Evolutionary conservation across 2,113 vertebrate species (phyloP).

Genomic region (Mesocricetus auratus): DNA sequence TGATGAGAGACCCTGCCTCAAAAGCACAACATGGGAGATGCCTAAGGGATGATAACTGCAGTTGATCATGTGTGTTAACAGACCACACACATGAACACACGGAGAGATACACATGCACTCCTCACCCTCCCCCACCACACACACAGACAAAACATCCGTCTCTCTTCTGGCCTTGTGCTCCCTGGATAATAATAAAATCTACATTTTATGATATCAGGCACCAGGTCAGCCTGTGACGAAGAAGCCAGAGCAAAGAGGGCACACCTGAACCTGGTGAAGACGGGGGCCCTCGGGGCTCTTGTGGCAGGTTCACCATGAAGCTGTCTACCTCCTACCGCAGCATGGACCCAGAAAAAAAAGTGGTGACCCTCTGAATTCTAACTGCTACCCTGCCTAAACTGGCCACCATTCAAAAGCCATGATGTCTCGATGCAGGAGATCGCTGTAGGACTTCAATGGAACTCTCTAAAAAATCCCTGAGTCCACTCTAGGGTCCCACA

Average conservation of each 20-base stretch:
- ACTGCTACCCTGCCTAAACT: background rate
- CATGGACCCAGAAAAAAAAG: background rate
- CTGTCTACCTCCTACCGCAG: background rate
- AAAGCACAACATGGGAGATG: background rate
- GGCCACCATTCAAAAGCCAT: background rate
- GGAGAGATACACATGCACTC: background rate
- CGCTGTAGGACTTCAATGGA: background rate
- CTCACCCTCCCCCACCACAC: background rate
- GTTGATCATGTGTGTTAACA: background rate
- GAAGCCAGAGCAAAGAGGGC: rapidly evolving
- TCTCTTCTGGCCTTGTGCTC: background rate
- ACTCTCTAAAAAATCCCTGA: background rate
- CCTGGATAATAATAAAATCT: background rate
- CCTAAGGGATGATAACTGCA: background rate
- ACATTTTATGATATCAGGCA: background rate
- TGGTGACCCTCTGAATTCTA: background rate
- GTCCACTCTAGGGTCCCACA: background rate
- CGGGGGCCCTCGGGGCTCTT: background rate
- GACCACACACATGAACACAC: background rate
- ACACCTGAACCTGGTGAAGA: background rate
- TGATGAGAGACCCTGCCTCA: background rate
- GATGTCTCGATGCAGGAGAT: background rate
- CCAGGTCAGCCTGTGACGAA: background rate
- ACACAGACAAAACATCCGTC: background rate
- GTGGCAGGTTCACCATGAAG: background rate